These are phyloP conservation scores for Bradypus variegatus DNA, from an alignment of 2,797 vertebrate genomes.

Conservation along the genomic window DNA sequence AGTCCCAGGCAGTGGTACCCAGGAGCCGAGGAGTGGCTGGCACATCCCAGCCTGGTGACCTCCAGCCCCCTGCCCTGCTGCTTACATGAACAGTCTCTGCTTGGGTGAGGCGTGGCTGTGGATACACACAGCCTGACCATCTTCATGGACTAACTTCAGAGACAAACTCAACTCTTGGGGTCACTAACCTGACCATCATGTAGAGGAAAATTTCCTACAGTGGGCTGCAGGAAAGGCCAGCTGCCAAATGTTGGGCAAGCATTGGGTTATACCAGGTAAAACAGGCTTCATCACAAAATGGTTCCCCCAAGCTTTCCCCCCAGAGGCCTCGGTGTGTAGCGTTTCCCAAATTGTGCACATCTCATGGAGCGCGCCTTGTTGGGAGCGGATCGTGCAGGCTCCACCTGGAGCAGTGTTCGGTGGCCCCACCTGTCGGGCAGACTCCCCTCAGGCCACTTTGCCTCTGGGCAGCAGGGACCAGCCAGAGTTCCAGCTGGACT, in stretches of 20 bases:
- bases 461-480: background rate
- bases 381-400: background rate
- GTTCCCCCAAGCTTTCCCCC: background rate
- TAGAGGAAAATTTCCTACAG: background rate
- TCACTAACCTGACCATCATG: background rate
- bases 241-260: background rate
- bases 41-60: background rate
- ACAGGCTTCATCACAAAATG: background rate
- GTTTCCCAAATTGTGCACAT: background rate
- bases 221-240: background rate
- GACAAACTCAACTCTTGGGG: background rate
- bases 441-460: rapidly evolving
- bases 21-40: background rate
- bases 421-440: background rate
- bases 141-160: background rate
- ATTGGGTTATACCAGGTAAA: background rate
- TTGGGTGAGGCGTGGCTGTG: background rate
- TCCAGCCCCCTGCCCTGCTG: background rate
- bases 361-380: background rate
- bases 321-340: background rate
- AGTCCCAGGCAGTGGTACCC: background rate
- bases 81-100: background rate
- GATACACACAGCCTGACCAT: background rate
- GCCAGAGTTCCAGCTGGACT: background rate
- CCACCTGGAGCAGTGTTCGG: background rate